Conservation (phyloP, 2,113 vertebrate species). For the Semnornis frantzii region DNA sequence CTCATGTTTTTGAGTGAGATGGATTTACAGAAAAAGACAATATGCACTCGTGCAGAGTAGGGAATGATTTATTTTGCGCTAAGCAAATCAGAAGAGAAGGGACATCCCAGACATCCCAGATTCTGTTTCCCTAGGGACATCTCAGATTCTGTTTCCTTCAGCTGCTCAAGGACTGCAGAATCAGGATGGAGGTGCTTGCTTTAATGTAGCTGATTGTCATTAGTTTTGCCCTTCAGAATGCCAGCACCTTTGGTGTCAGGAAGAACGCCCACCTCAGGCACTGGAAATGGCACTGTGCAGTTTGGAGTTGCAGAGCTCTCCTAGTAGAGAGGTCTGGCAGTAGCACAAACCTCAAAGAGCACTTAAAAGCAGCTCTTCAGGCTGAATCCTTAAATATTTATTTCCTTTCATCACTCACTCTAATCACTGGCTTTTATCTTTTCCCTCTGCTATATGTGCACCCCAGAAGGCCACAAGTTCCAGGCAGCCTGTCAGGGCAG, state of each 20-base stretch:
- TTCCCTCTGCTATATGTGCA: not conserved
- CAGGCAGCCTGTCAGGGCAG: fast-evolving
- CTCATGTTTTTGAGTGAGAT: not conserved
- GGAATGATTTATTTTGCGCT: not conserved
- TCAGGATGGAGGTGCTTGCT: not conserved
- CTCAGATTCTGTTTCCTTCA: not conserved
- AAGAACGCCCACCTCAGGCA: not conserved
- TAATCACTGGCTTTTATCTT: not conserved
- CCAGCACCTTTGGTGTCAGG: not conserved
- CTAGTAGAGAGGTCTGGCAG: not conserved
- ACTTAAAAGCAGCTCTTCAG: not conserved
- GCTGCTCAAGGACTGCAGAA: not conserved
- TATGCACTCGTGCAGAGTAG: not conserved
- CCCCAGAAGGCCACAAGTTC: not conserved
- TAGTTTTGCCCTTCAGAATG: not conserved
- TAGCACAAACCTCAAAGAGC: not conserved
- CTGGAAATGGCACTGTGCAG: not conserved
- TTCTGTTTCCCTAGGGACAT: not conserved
- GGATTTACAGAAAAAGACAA: not conserved
- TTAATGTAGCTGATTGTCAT: not conserved
- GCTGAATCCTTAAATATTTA: not conserved
- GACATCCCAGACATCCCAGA: too few relatives aligned
- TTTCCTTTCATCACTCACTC: not conserved
- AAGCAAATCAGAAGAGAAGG: not conserved
- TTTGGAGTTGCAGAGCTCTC: not conserved